Conservation (phyloP, 2,797 vertebrate genomes). For the Lepilemur septentrionalis region DNA sequence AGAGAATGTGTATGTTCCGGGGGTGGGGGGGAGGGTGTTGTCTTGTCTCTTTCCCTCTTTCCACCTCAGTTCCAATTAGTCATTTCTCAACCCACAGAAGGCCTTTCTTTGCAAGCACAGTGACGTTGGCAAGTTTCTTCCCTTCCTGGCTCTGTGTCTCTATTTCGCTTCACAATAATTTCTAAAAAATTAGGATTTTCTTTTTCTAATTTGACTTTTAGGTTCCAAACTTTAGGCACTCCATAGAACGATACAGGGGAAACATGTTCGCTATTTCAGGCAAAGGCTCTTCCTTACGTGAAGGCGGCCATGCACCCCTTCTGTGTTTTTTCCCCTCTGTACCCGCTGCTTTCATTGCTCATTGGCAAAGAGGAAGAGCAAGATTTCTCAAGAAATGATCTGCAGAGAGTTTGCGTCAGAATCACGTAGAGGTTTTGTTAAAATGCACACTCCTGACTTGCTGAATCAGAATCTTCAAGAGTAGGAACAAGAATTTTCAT, state of each 20-base stretch:
- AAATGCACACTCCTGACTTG: neutral
- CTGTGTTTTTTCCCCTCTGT: neutral
- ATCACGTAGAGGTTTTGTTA: neutral
- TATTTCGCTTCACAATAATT: constrained; percentile 3
- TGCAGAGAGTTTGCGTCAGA: neutral
- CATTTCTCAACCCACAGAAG: neutral
- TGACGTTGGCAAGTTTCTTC: neutral
- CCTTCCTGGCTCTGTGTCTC: neutral
- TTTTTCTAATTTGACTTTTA: neutral
- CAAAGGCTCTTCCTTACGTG: neutral
- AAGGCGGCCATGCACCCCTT: neutral
- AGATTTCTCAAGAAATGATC: constrained; percentile 4
- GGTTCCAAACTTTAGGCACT: neutral
- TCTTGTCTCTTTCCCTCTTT: neutral
- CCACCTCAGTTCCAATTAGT: neutral
- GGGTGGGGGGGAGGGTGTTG: neutral
- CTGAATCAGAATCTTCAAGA: neutral
- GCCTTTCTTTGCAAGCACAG: neutral
- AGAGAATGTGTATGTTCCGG: neutral
- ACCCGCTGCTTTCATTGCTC: neutral
- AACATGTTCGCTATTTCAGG: neutral
- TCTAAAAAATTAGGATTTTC: neutral
- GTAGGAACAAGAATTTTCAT: neutral
- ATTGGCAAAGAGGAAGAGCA: neutral
- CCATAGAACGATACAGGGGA: neutral